Conservation (phyloP, 1,140 invertebrate species). For the Stratiolaelaps scimitus region DNA sequence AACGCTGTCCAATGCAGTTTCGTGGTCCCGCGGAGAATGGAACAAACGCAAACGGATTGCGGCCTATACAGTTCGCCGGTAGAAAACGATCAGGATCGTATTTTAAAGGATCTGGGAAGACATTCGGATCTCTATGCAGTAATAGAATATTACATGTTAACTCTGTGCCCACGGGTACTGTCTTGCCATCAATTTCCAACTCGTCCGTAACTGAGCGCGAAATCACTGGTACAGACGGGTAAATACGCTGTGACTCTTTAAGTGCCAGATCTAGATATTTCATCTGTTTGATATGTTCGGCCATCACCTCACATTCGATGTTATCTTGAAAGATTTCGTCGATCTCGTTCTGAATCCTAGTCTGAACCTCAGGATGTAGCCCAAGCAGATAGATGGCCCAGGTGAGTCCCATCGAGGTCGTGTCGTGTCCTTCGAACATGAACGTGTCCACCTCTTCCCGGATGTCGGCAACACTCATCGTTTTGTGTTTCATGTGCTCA, state of each 20-base stretch:
- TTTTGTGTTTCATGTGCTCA: slow-evolving; percentile 41
- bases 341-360: slow-evolving; percentile 63
- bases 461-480: slow-evolving; percentile 69
- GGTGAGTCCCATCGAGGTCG: slow-evolving; percentile 47
- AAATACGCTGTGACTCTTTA: slow-evolving; percentile 52
- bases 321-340: slow-evolving; percentile 55
- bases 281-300: slow-evolving; percentile 53
- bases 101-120: slow-evolving; percentile 60
- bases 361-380: slow-evolving; percentile 50
- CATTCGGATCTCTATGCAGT: slow-evolving; percentile 55
- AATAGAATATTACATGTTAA: not conserved
- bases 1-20: slow-evolving; percentile 46
- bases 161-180: not conserved
- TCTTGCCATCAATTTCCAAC: slow-evolving; percentile 35
- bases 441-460: slow-evolving; percentile 57
- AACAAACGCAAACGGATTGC: slow-evolving; percentile 65
- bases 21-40: slow-evolving; percentile 61
- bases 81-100: slow-evolving; percentile 73
- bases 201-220: slow-evolving; percentile 38
- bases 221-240: slow-evolving; percentile 46
- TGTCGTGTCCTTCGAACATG: slow-evolving; percentile 37
- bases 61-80: slow-evolving; percentile 50
- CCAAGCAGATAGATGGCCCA: slow-evolving; percentile 58
- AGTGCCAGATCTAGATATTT: slow-evolving; percentile 55
- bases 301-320: slow-evolving; percentile 43